Evolutionary conservation across 2,888 invertebrate genomes (phyloP).

Genomic region (Hirtodrosophila histrioides): DNA sequence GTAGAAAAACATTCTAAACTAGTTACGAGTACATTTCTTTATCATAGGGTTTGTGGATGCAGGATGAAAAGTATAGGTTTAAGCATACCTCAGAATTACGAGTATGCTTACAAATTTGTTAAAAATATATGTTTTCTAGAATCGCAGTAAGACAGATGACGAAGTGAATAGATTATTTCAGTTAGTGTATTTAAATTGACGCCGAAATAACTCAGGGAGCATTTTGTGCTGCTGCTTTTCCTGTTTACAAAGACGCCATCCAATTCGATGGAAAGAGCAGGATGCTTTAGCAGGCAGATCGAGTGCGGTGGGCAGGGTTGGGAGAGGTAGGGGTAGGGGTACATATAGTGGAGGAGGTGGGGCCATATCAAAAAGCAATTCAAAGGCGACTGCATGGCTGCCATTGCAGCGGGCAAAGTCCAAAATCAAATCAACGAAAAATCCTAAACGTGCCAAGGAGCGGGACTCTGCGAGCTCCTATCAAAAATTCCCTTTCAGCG

Average conservation of each 20-base stretch:
- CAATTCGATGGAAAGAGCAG: slow-evolving; percentile 24
- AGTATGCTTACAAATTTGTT: no score
- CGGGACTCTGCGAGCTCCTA: slow-evolving; percentile 26
- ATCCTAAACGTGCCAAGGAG: slow-evolving; percentile 73
- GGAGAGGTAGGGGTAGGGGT: neutral
- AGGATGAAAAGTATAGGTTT: no score
- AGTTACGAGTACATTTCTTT: no score
- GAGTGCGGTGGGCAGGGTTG: neutral
- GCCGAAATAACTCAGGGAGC: slow-evolving; percentile 38
- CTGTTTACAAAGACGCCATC: slow-evolving; percentile 52
- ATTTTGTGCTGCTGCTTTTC: slow-evolving; percentile 39
- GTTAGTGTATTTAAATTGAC: slow-evolving; percentile 42
- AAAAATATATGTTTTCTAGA: neutral
- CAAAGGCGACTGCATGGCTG: slow-evolving; percentile 45
- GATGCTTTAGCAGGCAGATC: no score
- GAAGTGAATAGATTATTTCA: neutral
- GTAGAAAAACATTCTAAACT: no score
- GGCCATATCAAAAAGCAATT: slow-evolving; percentile 55
- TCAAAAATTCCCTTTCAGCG: slow-evolving; percentile 73
- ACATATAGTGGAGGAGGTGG: neutral
- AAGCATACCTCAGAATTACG: no score
- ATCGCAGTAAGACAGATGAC: neutral
- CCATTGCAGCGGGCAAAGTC: slow-evolving; percentile 67
- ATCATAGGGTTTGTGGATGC: no score
- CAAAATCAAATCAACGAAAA: slow-evolving; percentile 76